Percentiles rank a stretch among this genome's conserved stretches.
phyloP scores from a whole-genome alignment of 2,888 invertebrate species.

The Troides oblongomaculatus region DNA sequence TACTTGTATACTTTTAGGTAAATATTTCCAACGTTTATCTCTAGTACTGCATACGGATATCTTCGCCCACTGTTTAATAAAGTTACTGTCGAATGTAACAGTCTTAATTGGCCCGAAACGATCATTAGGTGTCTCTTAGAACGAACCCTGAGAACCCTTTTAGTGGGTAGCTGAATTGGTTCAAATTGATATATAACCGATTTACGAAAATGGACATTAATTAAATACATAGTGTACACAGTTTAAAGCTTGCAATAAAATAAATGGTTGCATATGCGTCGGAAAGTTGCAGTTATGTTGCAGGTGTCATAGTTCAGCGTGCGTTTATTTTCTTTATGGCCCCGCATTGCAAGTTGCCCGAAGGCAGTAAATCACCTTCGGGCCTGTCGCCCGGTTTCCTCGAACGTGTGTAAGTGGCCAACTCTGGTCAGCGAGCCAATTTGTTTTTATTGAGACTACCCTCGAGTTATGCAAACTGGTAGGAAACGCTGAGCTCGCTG shows the following conservation, averaged over 20 bases:
- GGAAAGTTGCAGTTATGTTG: slow-evolving; percentile 26
- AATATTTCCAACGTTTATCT: slow-evolving; percentile 25
- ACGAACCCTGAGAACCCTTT: not conserved
- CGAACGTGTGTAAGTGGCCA: slow-evolving; percentile 74
- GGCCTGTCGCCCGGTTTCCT: slow-evolving; percentile 72
- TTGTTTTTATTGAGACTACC: slow-evolving; percentile 80
- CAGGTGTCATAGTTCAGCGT: slow-evolving; percentile 31
- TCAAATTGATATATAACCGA: not conserved
- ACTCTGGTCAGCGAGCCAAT: slow-evolving; percentile 73
- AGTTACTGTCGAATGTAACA: slow-evolving; percentile 4
- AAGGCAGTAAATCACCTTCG: slow-evolving; percentile 67
- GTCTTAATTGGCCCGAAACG: slow-evolving; percentile 12
- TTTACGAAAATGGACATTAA: slow-evolving; percentile 3
- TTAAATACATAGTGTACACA: not conserved
- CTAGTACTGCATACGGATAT: slow-evolving; percentile 8
- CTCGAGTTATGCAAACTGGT: slow-evolving; percentile 77
- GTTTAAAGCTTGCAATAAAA: slow-evolving; percentile 9
- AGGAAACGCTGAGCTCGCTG: slow-evolving; percentile 73
- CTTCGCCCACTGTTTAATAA: slow-evolving; percentile 15
- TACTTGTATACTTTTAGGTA: slow-evolving; percentile 33
- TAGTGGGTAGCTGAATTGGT: not conserved
- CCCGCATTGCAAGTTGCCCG: slow-evolving; percentile 36
- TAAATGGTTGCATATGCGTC: slow-evolving; percentile 7
- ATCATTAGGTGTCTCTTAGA: slow-evolving; percentile 16
- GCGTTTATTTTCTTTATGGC: slow-evolving; percentile 34